Conservation (phyloP, 1,140 invertebrate genomes). For the Zaprionus vittiger region DNA sequence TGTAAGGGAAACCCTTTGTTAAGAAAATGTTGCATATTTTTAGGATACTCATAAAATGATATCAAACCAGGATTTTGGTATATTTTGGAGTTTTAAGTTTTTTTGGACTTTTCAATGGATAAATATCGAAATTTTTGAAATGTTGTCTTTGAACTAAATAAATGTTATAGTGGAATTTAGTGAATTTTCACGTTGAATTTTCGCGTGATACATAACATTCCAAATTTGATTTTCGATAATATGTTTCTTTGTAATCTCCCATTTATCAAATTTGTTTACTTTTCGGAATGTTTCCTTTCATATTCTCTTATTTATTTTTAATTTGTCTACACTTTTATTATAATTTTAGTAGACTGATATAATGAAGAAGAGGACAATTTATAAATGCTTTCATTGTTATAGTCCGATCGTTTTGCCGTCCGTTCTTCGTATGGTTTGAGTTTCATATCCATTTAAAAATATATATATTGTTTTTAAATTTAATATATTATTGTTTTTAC, state of each 20-base stretch:
- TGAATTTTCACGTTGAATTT: too few species aligned
- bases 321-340: too few species aligned
- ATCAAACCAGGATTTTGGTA: background rate
- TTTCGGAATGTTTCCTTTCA: background rate
- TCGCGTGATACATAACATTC: background rate
- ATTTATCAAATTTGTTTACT: background rate
- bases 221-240: background rate
- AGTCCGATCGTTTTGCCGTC: background rate
- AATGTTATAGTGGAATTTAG: too few species aligned
- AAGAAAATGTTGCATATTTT: background rate
- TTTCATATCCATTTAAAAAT: background rate
- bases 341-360: too few species aligned
- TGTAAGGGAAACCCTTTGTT: too few species aligned
- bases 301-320: background rate
- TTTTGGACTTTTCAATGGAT: background rate
- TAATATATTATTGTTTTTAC: slow-evolving; percentile 47
- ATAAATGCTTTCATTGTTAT: background rate
- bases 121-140: background rate
- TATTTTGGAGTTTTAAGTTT: background rate
- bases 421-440: background rate
- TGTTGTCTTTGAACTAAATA: too few species aligned
- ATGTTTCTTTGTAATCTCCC: background rate
- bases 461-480: background rate
- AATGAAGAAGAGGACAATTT: background rate
- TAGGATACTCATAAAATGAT: background rate